A percentile compares a stretch with the other conserved stretches of the same genome.
These are phyloP conservation scores for Physella acuta DNA, from an alignment of 1,140 invertebrate species.

Conservation along the genomic window DNA sequence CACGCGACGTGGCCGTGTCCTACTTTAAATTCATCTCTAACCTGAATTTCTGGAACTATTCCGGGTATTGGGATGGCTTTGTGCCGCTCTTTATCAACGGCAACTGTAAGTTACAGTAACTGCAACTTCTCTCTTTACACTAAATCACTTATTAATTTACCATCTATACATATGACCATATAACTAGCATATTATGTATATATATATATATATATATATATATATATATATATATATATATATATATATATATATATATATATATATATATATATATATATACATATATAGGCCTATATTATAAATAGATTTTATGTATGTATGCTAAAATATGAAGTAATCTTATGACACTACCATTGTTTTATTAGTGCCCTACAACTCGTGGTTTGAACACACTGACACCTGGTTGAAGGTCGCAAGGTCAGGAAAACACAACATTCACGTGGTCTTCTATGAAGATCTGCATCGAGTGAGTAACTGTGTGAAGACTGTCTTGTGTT, in stretches of 20 bases:
- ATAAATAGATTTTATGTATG: not conserved
- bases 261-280: slow-evolving; percentile 7
- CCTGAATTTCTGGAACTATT: slow-evolving; percentile 7
- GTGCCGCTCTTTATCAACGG: slow-evolving; percentile 7
- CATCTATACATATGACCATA: too few relatives aligned
- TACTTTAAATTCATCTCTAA: slow-evolving; percentile 17
- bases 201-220: too few relatives aligned
- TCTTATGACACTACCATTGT: not conserved
- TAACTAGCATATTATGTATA: too few relatives aligned
- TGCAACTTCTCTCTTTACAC: too few relatives aligned
- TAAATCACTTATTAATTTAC: too few relatives aligned
- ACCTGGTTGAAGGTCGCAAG: slow-evolving; percentile 13
- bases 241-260: slow-evolving; percentile 6
- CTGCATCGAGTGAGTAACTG: not conserved
- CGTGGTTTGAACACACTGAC: slow-evolving; percentile 17
- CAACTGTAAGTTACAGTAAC: slow-evolving; percentile 18
- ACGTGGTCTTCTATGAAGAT: slow-evolving; percentile 14
- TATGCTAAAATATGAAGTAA: too few relatives aligned
- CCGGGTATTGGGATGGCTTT: slow-evolving; percentile 1
- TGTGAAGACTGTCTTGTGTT: too few relatives aligned
- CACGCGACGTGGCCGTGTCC: slow-evolving; percentile 16
- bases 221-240: slow-evolving; percentile 4
- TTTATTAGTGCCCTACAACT: slow-evolving; percentile 18
- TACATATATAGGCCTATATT: too few relatives aligned
- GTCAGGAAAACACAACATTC: slow-evolving; percentile 9